These are phyloP conservation scores for Heliconius melpomene DNA, from an alignment of 1,140 invertebrate genomes.

Conservation along the genomic window DNA sequence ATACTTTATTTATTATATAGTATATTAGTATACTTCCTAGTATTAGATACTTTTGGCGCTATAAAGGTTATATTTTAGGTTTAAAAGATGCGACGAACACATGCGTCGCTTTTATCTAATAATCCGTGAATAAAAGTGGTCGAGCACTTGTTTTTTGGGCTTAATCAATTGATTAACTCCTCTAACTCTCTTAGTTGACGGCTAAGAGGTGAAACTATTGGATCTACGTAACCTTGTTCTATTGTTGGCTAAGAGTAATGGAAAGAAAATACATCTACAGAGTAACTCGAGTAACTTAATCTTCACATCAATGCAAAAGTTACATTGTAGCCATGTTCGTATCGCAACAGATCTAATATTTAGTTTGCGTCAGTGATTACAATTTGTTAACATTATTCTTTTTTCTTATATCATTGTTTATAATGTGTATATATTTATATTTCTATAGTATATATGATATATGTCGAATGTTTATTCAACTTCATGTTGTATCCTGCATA, in stretches of 20 bases:
- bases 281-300: constrained; percentile 18
- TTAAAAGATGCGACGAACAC: not conserved
- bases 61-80: too few species aligned
- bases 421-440: too few species aligned
- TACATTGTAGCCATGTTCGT: not conserved
- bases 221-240: constrained; percentile 12
- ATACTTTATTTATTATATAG: not conserved
- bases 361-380: not conserved
- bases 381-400: not conserved
- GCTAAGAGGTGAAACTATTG: constrained; percentile 19
- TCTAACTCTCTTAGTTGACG: constrained; percentile 20
- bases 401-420: too few species aligned
- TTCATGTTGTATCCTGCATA: too few species aligned
- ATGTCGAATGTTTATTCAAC: too few species aligned
- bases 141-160: constrained; percentile 14
- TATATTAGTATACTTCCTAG: not conserved
- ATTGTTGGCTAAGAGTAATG: constrained; percentile 18
- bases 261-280: constrained; percentile 22
- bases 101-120: not conserved
- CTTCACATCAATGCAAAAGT: constrained; percentile 4
- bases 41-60: not conserved
- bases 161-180: constrained; percentile 22
- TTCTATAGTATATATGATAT: too few species aligned
- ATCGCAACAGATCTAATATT: not conserved
- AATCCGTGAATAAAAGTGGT: not conserved